Evolutionary conservation across 2,797 vertebrate genomes (phyloP), one percentile per base, ranked within the genome.

Genomic region (Bradypodion ventrale): DNA sequence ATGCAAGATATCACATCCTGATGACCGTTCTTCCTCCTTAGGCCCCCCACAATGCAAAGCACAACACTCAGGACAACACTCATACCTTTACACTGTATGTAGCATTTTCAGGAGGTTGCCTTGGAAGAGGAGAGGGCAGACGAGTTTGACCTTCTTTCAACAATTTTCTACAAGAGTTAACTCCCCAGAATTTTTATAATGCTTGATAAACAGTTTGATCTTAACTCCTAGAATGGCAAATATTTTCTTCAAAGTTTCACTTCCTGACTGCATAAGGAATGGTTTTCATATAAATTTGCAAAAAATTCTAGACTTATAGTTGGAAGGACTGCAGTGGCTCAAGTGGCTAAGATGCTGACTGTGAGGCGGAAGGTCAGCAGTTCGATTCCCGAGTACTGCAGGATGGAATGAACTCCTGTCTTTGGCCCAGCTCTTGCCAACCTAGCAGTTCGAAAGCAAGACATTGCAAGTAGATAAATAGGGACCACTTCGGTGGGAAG

Each of bases 251-350:
- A 42, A 75, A 27, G 32, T 59, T n/a, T 44, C 69, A 52, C 35
- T 73, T 16, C 6, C 15, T 63, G 75, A 79, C 35, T 52, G 21
- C 32, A 65, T 35, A 62, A 42, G 44, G 37, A 77, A 69, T 66
- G 32, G 60, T 21, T 76, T 49, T 74, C 60, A 32, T 32, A 62
- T 49, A 59, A 74, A n/a, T 74, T 23, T 75, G 77, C 66, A 68
- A 44, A 27, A 84, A 79, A 49, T 75, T 75, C 56, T 63, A 82
- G 56, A 44, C n/a, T 37, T 73, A 69, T 65, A 37, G 32, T 25
- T 65, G 7, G 44, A 75, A 65, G 62, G n/a, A n/a, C n/a, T n/a
- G n/a, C n/a, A n/a, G n/a, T n/a, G n/a, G n/a, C n/a, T n/a, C n/a
- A n/a, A n/a, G n/a, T n/a, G n/a, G n/a, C n/a, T n/a, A n/a, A n/a